Base-by-base conservation (phyloP, 2,797 vertebrate species). In the Notamacropus eugenii region DNA sequence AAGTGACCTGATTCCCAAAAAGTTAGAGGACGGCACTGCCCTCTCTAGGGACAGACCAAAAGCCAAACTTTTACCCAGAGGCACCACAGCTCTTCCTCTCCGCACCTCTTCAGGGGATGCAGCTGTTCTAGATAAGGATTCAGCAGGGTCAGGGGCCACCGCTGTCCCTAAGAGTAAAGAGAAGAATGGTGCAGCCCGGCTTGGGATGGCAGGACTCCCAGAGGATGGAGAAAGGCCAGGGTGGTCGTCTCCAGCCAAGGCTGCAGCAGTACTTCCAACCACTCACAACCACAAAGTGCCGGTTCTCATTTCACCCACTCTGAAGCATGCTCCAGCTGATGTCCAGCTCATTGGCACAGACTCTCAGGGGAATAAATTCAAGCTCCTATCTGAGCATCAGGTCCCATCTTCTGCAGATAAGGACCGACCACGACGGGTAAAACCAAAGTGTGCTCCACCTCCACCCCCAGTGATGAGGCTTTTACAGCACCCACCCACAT, bases 331-430 rank as follows among this genome's bases (percentile, higher is more conserved):
- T 98, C 99, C 99, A n/a, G 99, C 99, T 4, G 99, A 99, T 0
- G 99, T 99, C 97, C 99, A 99, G 98, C 99, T 99, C 93, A 99
- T 99, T 50, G 99, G 99, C 96, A 99, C 99, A 94, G 99, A 99
- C 99, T 99, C 99, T 99, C 99, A 99, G 99, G 99, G 99, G 98
- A 99, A 99, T 98, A 99, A 99, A 97, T 99, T 99, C 98, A 99
- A 99, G 98, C 99, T 99, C 98, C 99, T 99, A 97, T 99, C 99
- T 19, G 99, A 99, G 98, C 99, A 99, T 98, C 99, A 99, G 98
- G 99, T 98, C 98, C 97, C 99, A 93, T 97, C 99, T 98, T 98
- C 98, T 0, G 98, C 99, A 40, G 99, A 99, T 98, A 99, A 99
- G 97, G 99, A 99, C 98, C 99, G 99, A 96, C 99, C 99, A 54